Evolutionary conservation across 2,113 vertebrate genomes (phyloP), one percentile per base, ranked within the genome.

Genomic region (Marmota flaviventris): DNA sequence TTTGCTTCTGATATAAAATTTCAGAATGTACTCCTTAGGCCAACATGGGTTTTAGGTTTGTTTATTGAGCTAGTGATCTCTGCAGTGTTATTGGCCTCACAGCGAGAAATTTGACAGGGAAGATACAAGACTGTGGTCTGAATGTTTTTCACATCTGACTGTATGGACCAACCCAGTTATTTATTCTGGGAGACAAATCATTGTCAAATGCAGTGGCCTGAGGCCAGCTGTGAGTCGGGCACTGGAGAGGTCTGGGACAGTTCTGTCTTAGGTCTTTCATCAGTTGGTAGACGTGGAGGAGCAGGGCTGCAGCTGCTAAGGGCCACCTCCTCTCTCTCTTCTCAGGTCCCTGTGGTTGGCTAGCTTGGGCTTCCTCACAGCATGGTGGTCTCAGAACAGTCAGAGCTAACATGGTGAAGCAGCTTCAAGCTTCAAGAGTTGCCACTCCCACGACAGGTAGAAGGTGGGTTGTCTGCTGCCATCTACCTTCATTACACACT

Each of bases 211-310:
- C 7, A 27, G n/a, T 29, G 75, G 63, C 18, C 37, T 9, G 27
- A 83, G 78, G 70, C 29, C n/a, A n/a, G 34, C 69, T 39, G 32
- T 67, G 89, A 89, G 92, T 89, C 56, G 95, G 48, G 61, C 70
- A 34, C 4, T 4, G 34, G 84, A 20, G 37, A 53, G 32, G 53
- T 91, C 37, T 34, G 48, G 48, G 45, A 18, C 51, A 29, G 53
- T 24, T 61, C 70, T 73, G 69, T 72, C 18, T 67, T 56, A 37
- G 32, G 34, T 10, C 24, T 63, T 58, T 5, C 20, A 22, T 58
- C 56, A 22, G 65, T n/a, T 18, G n/a, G 82, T 29, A 10, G 45
- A 76, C 8, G 20, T 0, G 14, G 25, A 14, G 20, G 11, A 5
- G 48, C 0, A 2, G 48, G 39, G 29, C 56, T 1, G 8, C 39